These are phyloP conservation scores for Epinephelus cyanopodus DNA, from an alignment of 2,113 vertebrate species.

Conservation along the genomic window DNA sequence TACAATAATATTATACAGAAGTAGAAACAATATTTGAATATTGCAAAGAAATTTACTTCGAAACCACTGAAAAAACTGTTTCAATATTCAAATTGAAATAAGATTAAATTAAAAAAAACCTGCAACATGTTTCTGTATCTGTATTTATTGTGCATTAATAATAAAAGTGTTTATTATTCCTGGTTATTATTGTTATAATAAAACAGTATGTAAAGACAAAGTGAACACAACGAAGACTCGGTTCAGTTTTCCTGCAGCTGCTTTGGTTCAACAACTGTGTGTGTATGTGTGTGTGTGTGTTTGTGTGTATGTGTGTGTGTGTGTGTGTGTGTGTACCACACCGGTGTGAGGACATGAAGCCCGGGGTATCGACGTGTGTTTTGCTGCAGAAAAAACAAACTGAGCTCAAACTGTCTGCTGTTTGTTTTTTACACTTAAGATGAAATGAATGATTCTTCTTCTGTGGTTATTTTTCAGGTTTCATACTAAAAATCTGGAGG, in stretches of 20 bases:
- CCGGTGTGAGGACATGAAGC: neutral
- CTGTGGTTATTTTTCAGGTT: neutral
- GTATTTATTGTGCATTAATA: neutral
- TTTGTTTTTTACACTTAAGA: conserved; percentile 4
- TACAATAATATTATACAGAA: neutral
- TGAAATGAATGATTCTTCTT: neutral
- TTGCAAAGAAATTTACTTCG: neutral
- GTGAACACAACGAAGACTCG: conserved; percentile 22
- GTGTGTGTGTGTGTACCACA: conserved; percentile 22
- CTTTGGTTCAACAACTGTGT: conserved; percentile 36
- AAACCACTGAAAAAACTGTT: neutral
- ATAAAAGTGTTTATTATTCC: neutral
- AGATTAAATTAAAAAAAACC: neutral
- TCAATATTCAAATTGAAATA: neutral
- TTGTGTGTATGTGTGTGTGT: conserved; percentile 28
- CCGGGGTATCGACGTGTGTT: neutral
- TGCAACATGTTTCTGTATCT: no score
- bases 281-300: conserved; percentile 29
- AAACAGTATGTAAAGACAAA: neutral
- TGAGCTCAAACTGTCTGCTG: neutral
- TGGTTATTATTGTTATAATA: neutral
- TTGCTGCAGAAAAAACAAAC: conserved; percentile 25
- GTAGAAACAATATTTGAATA: no score
- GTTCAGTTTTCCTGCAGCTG: conserved; percentile 47
- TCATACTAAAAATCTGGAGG: neutral